Evolutionary conservation across 23 tunicate species (phyloP).

Genomic region (Trididemnum nubilum): DNA sequence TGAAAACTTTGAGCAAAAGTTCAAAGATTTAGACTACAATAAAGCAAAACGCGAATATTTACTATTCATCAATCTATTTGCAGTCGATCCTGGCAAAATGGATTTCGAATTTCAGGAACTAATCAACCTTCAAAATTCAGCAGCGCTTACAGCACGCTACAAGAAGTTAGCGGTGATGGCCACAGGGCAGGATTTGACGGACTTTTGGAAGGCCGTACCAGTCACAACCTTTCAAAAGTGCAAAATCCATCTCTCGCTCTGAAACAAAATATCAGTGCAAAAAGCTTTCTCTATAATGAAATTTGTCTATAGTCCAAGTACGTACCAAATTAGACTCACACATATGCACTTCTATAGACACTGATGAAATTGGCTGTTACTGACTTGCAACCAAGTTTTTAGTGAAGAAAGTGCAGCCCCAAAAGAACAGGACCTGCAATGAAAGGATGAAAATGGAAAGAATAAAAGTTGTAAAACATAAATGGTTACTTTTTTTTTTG

Average conservation of each 20-base stretch:
- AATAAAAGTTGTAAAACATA: background rate
- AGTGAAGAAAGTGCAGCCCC: background rate
- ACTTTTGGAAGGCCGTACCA: constrained; percentile 2
- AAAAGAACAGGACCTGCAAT: background rate
- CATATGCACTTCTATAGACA: background rate
- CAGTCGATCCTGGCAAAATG: too few relatives aligned
- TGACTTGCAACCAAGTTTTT: background rate
- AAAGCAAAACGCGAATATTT: background rate
- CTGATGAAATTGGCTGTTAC: too few relatives aligned
- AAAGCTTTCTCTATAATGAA: background rate
- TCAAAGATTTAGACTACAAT: background rate
- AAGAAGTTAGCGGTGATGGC: background rate
- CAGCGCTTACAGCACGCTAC: background rate
- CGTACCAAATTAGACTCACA: background rate
- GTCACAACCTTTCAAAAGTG: background rate
- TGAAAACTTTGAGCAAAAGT: background rate
- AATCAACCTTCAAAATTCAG: background rate
- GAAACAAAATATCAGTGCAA: background rate
- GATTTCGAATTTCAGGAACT: too few relatives aligned
- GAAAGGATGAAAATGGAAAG: background rate
- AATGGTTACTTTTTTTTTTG: background rate
- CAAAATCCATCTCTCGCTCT: background rate
- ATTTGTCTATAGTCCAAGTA: background rate
- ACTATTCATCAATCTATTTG: too few relatives aligned
- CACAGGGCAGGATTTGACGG: background rate